phyloP scores from a whole-genome alignment of 1,140 invertebrate genomes.

The Platorchestia sp. region DNA sequence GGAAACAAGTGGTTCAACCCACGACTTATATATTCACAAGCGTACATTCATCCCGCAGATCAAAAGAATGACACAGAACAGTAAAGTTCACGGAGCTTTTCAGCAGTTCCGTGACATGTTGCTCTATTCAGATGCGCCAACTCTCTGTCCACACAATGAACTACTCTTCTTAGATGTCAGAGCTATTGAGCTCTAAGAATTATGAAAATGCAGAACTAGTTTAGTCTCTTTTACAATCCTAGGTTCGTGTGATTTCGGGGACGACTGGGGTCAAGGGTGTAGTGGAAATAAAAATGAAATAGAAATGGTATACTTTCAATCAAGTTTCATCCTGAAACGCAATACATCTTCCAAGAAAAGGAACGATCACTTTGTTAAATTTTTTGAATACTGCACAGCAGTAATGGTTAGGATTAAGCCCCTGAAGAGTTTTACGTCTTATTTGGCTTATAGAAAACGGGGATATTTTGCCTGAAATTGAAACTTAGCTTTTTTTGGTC shows the following conservation, averaged over 20 bases:
- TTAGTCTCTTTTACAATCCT: neutral
- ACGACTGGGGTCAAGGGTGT: neutral
- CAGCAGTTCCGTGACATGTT: neutral
- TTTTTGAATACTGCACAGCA: no score
- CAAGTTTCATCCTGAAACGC: no score
- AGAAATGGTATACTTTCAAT: no score
- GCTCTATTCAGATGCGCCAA: neutral
- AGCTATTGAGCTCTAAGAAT: neutral
- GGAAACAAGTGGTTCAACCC: neutral
- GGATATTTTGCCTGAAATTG: no score
- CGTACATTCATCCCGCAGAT: neutral
- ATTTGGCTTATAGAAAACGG: no score
- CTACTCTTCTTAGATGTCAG: neutral
- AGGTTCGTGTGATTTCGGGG: neutral
- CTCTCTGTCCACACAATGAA: neutral
- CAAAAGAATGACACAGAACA: neutral
- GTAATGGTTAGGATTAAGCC: no score
- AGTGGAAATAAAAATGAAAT: no score
- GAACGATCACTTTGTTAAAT: no score
- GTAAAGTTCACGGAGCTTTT: neutral
- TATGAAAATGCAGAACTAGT: neutral
- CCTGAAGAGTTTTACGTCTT: no score
- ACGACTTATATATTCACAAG: neutral
- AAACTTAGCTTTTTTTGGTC: no score
- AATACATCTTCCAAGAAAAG: no score